Evolutionary conservation across 2,888 invertebrate species (phyloP), one percentile per base, ranked within the genome.

Genomic region (Griposia aprilina): DNA sequence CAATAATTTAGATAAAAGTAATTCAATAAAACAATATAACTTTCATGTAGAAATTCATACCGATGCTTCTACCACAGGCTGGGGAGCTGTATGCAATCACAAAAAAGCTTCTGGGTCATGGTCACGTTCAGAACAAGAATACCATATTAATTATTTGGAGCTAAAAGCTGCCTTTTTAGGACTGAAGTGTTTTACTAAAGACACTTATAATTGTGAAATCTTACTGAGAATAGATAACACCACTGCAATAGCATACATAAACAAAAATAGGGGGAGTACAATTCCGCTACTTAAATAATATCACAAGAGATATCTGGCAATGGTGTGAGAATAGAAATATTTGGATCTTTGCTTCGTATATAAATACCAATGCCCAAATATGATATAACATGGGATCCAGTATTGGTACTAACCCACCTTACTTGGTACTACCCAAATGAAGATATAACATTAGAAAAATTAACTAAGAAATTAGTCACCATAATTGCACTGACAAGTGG

Each of bases 361-460:
- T 36, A 36, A 36, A 36, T 36, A 36, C 36, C 36, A 36, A 36
- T 36, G 36, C 36, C 36, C 2, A 36, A 36, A 20, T 74, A 74
- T 45, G 11, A 74, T 3, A n/a, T 0, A 20, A 74, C 74, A 15
- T 74, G 74, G 74, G 74, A 74, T 57, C 74, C 74, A 26, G 74
- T 57, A 4, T 23, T 57, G 11, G 74, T 74, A 57, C 57, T 74
- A 2, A 57, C 41, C 8, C 7, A 74, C 48, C 30, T 74, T 10
- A 36, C 66, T 7, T 26, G 13, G 8, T 17, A 8, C 4, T 74
- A 74, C 23, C 74, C 74, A 41, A 55, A 74, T 15, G 66, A 74
- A 7, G 57, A 45, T 3, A 1, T 23, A 20, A 2, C 55, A 45
- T 26, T 74, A 0, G 41, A 65, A 45, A 57, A 41, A n/a, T 69